phyloP scores from a whole-genome alignment of 2,888 invertebrate genomes.

The Drosophila antonietae region DNA sequence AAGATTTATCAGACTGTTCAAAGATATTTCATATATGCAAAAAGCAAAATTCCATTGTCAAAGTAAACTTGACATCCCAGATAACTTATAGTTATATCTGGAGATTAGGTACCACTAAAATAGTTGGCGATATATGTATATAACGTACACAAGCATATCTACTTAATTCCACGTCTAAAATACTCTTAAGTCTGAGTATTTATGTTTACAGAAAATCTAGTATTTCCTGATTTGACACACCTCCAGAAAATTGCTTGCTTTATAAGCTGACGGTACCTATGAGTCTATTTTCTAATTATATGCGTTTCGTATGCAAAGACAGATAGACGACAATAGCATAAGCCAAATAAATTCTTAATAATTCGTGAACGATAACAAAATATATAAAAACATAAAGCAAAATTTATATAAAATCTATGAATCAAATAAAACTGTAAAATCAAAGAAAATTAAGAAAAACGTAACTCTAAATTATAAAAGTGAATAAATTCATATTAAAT shows the following conservation, averaged over 20 bases:
- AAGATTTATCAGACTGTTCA: no score
- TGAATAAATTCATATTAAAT: no score
- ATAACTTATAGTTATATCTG: background rate
- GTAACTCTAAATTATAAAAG: no score
- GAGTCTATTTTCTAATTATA: background rate
- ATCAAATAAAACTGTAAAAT: no score
- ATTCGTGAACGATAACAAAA: background rate
- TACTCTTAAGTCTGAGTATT: background rate
- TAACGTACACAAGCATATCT: no score
- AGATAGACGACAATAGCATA: background rate
- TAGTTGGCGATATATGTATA: no score
- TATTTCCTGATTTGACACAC: constrained; percentile 2
- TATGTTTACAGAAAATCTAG: background rate
- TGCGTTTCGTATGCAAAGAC: background rate
- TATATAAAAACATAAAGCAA: background rate
- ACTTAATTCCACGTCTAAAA: background rate
- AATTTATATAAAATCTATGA: no score
- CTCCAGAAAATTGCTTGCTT: background rate
- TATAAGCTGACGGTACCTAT: background rate
- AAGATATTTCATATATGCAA: no score
- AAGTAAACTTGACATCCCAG: background rate
- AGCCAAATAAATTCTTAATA: background rate
- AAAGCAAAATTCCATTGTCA: no score
- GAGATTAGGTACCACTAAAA: background rate
- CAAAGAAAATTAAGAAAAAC: no score